Evolutionary conservation across 2,113 vertebrate genomes (phyloP).

Genomic region (Pangasianodon gigas): DNA sequence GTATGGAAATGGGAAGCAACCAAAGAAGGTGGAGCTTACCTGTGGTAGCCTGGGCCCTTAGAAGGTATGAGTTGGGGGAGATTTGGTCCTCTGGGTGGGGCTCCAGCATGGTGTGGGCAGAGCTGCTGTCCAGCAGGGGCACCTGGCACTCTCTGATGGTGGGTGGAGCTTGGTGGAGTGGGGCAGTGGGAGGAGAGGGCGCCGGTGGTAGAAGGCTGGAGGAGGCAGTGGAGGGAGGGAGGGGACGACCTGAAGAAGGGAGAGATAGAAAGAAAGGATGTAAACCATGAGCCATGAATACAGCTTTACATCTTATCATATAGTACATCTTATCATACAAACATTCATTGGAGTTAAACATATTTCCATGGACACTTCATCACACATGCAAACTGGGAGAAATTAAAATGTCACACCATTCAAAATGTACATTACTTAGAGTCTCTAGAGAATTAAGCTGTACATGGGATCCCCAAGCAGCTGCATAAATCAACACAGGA

Average conservation of each 20-base stretch:
- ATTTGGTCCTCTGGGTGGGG: slow-evolving; percentile 93
- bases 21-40: slow-evolving; percentile 79
- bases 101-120: slow-evolving; percentile 97
- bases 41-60: slow-evolving; percentile 87
- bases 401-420: slow-evolving; percentile 21
- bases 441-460: neutral
- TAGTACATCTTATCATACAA: slow-evolving; percentile 3
- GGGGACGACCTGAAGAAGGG: slow-evolving; percentile 94
- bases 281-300: slow-evolving; percentile 51
- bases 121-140: slow-evolving; percentile 98
- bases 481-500: slow-evolving; percentile 2
- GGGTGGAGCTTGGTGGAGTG: slow-evolving; percentile 88
- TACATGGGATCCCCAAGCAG: slow-evolving; percentile 23
- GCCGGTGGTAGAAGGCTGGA: slow-evolving; percentile 95
- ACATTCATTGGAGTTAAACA: neutral
- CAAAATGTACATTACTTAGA: neutral
- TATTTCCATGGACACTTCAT: neutral
- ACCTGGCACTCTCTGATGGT: slow-evolving; percentile 92
- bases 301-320: neutral
- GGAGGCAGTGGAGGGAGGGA: slow-evolving; percentile 96
- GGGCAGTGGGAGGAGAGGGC: slow-evolving; percentile 86
- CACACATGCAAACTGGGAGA: neutral
- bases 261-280: slow-evolving; percentile 73
- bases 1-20: slow-evolving; percentile 7
- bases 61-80: slow-evolving; percentile 90